Evolutionary conservation across 2,888 invertebrate species (phyloP), one percentile per base, ranked within the genome.

Genomic region (Lysandra bellargus): DNA sequence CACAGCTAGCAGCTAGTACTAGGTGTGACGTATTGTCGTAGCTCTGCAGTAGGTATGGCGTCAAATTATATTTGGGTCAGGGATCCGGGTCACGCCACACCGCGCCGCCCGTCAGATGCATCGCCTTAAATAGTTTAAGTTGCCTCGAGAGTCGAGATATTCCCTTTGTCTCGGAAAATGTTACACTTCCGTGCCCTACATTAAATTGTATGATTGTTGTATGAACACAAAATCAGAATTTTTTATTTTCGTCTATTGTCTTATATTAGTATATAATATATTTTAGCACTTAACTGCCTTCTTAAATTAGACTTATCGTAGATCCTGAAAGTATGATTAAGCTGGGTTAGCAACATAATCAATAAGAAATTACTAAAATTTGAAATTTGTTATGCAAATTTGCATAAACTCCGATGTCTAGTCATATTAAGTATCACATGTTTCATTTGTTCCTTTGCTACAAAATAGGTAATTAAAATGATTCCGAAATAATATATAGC

Each of bases 141-240:
- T 60, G 72, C 37, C 53, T 53, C 37, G 23, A 23, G 23, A 23
- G 23, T 23, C 23, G 72, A 37, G 37, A 88, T 88, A 89, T 89
- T 89, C 88, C 85, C 86, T 87, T 87, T 87, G 80, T 74, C 80
- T 40, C 74, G 40, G 23, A 74, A 44, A 69, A 69, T 69, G 69
- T 69, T 69, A 33, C 33, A 69, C 14, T 69, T 5, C 33, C 33
- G 14, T 5, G 69, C 33, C 12, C 69, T 33, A 33, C 33, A 33
- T 14, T 4, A 2, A 64, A 64, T 30, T 14, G 12, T 69, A 4
- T 14, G 53, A 53, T 53, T 53, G 12, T 14, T 17, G 17, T 57
- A 12, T 49, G 49, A 49, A 9, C 9, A 49, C 49, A 49, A 9
- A 49, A 9, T 44, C 44, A 9, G 9, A 4, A 1, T 7, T 44